Evolutionary conservation across 2,113 vertebrate species (phyloP), one percentile per base, ranked within the genome.

Genomic region (Plectropomus leopardus): DNA sequence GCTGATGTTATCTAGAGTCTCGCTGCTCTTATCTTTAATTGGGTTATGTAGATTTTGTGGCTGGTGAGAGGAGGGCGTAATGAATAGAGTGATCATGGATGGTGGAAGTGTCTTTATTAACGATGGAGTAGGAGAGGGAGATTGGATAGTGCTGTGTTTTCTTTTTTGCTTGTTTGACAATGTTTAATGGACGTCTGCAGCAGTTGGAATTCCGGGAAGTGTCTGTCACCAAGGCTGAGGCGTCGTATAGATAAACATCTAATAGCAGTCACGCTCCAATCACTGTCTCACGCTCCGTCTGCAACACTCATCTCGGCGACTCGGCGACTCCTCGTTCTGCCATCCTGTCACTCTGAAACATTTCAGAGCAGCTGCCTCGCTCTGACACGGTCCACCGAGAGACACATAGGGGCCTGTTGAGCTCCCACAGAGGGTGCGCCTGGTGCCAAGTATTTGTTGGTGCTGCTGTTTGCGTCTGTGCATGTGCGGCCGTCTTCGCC

Each of bases 21-120:
- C 32, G 48, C 60, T 59, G 54, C 86, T 88, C 65, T 80, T 55
- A 79, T 80, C 68, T 57, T 58, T 87, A 88, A 88, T 89, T 89
- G 61, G 84, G 66, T 81, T 67, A 71, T 80, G 87, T 72, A 40
- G 69, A 89, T 80, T 71, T 53, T 36, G 40, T 23, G 36, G 32
- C 53, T 36, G 40, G 66, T 60, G 60, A 68, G 68, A 45, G 53
- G 63, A 76, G 44, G 16, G n/a, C 4, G 21, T 67, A 8, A 51
- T 74, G 60, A 69, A 61, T 23, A 5, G 11, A 72, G 55, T 17
- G 45, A 36, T 87, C 26, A 57, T 11, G 16, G 19, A 45, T 7
- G 40, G n/a, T 23, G 4, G 75, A 51, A 2, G 7, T 0, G 48
- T 84, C 64, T 86, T 58, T 45, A 67, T 63, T 40, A 53, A 28